These are phyloP conservation scores for Neoascia interrupta DNA, from an alignment of 2,888 invertebrate species.

Conservation along the genomic window DNA sequence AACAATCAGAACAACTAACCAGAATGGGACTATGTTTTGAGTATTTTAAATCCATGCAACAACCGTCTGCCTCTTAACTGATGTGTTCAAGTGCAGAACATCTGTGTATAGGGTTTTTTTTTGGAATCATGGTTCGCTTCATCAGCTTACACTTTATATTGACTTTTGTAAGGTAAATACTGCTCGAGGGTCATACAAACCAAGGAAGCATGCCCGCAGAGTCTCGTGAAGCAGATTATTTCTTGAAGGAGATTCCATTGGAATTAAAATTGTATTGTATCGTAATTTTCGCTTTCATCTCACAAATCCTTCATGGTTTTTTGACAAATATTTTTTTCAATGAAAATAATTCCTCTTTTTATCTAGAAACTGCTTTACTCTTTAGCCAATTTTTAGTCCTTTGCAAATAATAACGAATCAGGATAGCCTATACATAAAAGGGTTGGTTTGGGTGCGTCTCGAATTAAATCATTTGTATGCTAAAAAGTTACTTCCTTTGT, in stretches of 20 bases:
- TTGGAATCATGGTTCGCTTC: neutral
- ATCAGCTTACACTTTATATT: constrained; percentile 30
- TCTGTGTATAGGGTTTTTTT: constrained; percentile 9
- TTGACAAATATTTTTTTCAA: no score
- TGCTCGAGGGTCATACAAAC: no score
- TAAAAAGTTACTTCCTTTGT: constrained; percentile 67
- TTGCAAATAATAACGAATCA: constrained; percentile 1
- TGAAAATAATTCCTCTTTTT: no score
- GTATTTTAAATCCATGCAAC: constrained; percentile 15
- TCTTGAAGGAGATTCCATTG: no score
- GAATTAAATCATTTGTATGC: constrained; percentile 74
- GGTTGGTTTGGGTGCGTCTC: constrained; percentile 27
- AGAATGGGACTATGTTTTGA: constrained; percentile 22
- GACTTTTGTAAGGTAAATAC: no score
- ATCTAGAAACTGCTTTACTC: no score
- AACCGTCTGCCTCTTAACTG: constrained; percentile 14
- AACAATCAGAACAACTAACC: constrained; percentile 43
- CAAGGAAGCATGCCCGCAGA: constrained; percentile 18
- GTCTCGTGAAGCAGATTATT: constrained; percentile 26
- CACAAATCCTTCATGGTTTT: no score
- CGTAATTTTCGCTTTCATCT: no score
- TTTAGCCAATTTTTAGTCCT: constrained; percentile 47
- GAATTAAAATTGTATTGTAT: no score
- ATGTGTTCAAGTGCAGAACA: constrained; percentile 33
- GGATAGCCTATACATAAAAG: constrained; percentile 11